Conservation (phyloP, 2,888 invertebrate genomes). For the Napeogenes sylphis region DNA sequence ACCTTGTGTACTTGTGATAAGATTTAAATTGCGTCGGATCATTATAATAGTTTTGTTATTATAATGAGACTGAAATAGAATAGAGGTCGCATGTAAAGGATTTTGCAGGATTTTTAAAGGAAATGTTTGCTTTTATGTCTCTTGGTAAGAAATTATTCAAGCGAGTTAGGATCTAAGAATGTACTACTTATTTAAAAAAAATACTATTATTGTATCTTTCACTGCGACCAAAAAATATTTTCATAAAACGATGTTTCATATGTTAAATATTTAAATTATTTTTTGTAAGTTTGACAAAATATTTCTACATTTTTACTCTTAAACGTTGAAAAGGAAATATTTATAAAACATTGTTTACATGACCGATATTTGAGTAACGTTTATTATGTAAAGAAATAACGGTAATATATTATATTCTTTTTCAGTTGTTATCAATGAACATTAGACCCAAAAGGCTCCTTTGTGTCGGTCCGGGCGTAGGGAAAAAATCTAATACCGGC, state of each 20-base stretch:
- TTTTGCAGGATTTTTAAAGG: conserved; percentile 33
- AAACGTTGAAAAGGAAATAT: too few relatives aligned
- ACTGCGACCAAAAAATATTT: conserved; percentile 2
- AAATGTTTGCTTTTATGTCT: conserved; percentile 27
- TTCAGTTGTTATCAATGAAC: conserved; percentile 12
- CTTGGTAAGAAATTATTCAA: conserved; percentile 19
- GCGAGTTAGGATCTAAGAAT: conserved; percentile 17
- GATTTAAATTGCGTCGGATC: conserved; percentile 10
- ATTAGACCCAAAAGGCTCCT: conserved; percentile 17
- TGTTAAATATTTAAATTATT: too few relatives aligned
- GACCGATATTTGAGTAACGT: too few relatives aligned
- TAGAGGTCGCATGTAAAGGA: conserved; percentile 47
- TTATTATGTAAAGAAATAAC: too few relatives aligned
- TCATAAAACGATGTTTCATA: not conserved
- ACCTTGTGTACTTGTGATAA: conserved; percentile 13
- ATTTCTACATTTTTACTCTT: too few relatives aligned
- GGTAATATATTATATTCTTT: conserved; percentile 1
- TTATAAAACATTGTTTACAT: too few relatives aligned
- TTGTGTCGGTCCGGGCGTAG: conserved; percentile 21
- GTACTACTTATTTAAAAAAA: conserved; percentile 5
- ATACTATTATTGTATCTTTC: not conserved
- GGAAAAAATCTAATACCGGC: conserved; percentile 17
- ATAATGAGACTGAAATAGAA: conserved; percentile 48
- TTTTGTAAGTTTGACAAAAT: too few relatives aligned
- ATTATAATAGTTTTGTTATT: conserved; percentile 41